These are phyloP conservation scores for Anabas testudineus DNA, from an alignment of 2,797 vertebrate genomes.

Conservation along the genomic window DNA sequence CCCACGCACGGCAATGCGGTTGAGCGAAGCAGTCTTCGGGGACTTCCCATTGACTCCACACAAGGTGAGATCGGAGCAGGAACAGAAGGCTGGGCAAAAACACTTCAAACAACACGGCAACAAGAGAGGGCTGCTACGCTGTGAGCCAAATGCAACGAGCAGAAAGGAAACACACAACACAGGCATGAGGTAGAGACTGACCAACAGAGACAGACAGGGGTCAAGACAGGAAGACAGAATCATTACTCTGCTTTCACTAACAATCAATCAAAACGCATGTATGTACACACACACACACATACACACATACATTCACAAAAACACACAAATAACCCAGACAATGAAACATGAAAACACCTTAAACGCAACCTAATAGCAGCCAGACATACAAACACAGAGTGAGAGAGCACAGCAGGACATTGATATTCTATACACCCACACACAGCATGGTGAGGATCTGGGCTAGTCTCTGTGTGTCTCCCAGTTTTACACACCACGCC, in stretches of 20 bases:
- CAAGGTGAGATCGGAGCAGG: slow-evolving; percentile 72
- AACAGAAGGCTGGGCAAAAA: slow-evolving; percentile 69
- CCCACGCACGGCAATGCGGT: slow-evolving; percentile 75
- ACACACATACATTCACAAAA: slow-evolving; percentile 33
- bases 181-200: slow-evolving; percentile 28
- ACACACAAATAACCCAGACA: slow-evolving; percentile 38
- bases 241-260: slow-evolving; percentile 54
- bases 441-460: slow-evolving; percentile 80
- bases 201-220: slow-evolving; percentile 38
- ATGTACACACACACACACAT: slow-evolving; percentile 33
- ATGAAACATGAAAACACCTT: slow-evolving; percentile 59
- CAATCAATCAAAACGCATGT: slow-evolving; percentile 60
- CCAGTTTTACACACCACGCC: slow-evolving; percentile 57
- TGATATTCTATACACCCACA: slow-evolving; percentile 82
- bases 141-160: slow-evolving; percentile 30
- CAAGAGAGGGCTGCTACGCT: slow-evolving; percentile 46
- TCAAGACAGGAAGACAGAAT: slow-evolving; percentile 42
- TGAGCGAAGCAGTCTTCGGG: slow-evolving; percentile 69
- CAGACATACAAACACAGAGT: slow-evolving; percentile 54
- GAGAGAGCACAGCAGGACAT: slow-evolving; percentile 77
- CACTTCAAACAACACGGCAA: slow-evolving; percentile 57
- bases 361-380: slow-evolving; percentile 58
- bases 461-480: slow-evolving; percentile 69
- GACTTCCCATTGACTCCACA: slow-evolving; percentile 79
- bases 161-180: slow-evolving; percentile 16